Evolutionary conservation across 1,140 invertebrate genomes (phyloP), one percentile per base, ranked within the genome.

Genomic region (Yoshiicerus persimilis): DNA sequence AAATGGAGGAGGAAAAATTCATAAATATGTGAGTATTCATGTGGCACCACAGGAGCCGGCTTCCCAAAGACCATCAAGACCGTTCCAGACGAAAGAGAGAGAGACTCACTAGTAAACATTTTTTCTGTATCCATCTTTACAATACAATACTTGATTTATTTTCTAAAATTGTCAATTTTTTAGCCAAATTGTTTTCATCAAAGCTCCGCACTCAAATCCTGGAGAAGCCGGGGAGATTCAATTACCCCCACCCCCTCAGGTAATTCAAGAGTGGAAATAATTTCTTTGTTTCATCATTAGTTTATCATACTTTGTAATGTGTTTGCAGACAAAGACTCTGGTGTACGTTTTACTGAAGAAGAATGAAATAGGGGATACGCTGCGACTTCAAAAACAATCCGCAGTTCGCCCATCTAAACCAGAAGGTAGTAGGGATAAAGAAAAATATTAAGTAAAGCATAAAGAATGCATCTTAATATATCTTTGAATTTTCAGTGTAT

Each of bases 281-380:
- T n/a, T n/a, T n/a, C n/a, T n/a, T n/a, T n/a, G n/a, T n/a, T n/a
- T n/a, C n/a, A n/a, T n/a, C n/a, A n/a, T n/a, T n/a, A n/a, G n/a
- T n/a, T n/a, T n/a, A n/a, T n/a, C n/a, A n/a, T n/a, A n/a, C n/a
- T n/a, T n/a, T n/a, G n/a, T n/a, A n/a, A n/a, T n/a, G n/a, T n/a
- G n/a, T n/a, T n/a, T n/a, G n/a, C n/a, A 97, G 92, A 95, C 97
- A 92, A 97, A 97, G 93, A 97, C 96, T 5, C 93, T 97, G 84
- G 96, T 97, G 1, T 80, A 80, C 32, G 75, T 80, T 23, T 92
- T 97, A 91, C 96, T 97, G 25, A 97, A 97, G 94, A 96, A 96
- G 92, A 32, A 32, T n/a, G 75, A 80, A n/a, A 23, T 80, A n/a
- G 16, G 34, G 11, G 75, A 80, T 6, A n/a, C 23, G 16, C 30